These are phyloP conservation scores for Eupithecia abbreviata DNA, from an alignment of 2,888 invertebrate species.

Conservation along the genomic window DNA sequence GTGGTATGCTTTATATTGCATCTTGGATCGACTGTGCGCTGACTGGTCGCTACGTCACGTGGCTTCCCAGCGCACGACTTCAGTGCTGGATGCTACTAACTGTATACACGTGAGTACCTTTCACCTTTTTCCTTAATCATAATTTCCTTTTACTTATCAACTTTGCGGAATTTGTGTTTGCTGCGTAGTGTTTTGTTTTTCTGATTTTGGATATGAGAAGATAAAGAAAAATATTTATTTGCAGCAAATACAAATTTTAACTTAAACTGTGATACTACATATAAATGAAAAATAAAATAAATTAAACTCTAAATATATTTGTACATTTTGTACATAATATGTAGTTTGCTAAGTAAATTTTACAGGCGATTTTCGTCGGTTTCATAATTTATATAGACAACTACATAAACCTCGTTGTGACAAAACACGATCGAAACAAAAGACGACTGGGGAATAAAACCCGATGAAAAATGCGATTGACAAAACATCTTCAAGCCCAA, in stretches of 20 bases:
- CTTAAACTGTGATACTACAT: no score
- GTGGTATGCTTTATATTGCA: conserved; percentile 83
- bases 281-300: no score
- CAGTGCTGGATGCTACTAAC: conserved; percentile 88
- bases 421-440: no score
- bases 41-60: conserved; percentile 85
- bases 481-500: not conserved
- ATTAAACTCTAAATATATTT: no score
- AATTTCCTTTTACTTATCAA: not conserved
- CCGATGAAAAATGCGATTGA: no score
- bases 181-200: not conserved
- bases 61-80: conserved; percentile 84
- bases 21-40: conserved; percentile 84
- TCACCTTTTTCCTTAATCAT: conserved; percentile 23
- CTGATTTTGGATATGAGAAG: not conserved
- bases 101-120: conserved; percentile 86
- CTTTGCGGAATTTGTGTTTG: not conserved
- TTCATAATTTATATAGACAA: no score
- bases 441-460: no score
- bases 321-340: no score
- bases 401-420: no score
- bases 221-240: not conserved
- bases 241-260: no score
- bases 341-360: no score
- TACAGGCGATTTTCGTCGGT: no score